These are phyloP conservation scores for Philaethria dido DNA, from an alignment of 2,888 invertebrate species.

Conservation along the genomic window DNA sequence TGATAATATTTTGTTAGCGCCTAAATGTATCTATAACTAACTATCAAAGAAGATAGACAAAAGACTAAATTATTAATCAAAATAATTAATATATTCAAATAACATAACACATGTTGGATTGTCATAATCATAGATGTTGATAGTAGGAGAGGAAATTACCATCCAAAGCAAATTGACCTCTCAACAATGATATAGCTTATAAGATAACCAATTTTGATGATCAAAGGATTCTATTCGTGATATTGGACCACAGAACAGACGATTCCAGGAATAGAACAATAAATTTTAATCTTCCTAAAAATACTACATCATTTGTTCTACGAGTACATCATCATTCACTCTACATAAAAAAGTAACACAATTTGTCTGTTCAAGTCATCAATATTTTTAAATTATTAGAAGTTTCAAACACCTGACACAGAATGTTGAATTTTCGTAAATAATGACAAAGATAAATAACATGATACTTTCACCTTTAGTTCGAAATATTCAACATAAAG, in stretches of 20 bases:
- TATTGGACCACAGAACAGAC: conserved; percentile 2
- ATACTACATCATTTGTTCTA: background rate
- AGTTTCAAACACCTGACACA: background rate
- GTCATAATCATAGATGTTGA: conserved; percentile 1
- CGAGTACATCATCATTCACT: no score
- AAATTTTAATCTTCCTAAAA: background rate
- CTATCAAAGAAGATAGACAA: background rate
- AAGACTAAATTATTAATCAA: background rate
- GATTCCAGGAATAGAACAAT: conserved; percentile 1
- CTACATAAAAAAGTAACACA: background rate
- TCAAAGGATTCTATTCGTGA: conserved; percentile 18
- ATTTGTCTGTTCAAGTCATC: background rate
- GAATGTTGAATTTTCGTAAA: background rate
- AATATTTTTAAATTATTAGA: background rate
- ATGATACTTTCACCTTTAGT: no score
- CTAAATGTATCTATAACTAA: background rate
- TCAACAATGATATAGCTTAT: conserved; percentile 2
- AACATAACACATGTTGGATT: background rate
- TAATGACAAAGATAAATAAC: background rate
- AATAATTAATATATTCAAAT: conserved; percentile 1
- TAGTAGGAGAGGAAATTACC: conserved; percentile 8
- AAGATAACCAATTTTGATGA: conserved; percentile 11
- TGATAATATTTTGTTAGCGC: background rate
- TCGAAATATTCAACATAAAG: no score
- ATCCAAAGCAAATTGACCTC: conserved; percentile 10